A percentile compares a stretch with the other conserved stretches of the same genome.
Conservation (phyloP, 2,113 vertebrate species). For the Cnemophilus loriae region DNA sequence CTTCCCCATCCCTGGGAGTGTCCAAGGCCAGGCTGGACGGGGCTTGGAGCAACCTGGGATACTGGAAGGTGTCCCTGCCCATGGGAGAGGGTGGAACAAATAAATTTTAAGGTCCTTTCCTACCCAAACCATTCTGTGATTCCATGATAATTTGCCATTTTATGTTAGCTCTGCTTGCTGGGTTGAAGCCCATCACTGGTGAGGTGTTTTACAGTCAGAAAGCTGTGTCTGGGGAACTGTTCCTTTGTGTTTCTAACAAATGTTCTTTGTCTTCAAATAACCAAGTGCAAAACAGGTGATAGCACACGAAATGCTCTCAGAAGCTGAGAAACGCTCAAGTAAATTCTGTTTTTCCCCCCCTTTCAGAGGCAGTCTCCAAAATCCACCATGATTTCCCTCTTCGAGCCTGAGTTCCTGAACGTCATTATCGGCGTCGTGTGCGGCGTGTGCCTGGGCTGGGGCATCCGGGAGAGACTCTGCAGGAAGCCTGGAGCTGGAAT, state of each 20-base stretch:
- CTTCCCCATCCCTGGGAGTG: neutral
- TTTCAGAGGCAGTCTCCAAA: neutral
- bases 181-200: fast-evolving
- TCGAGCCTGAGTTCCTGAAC: slow-evolving; percentile 64
- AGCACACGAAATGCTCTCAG: neutral
- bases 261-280: neutral
- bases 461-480: slow-evolving; percentile 66
- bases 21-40: neutral
- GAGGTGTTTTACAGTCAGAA: neutral
- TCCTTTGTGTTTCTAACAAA: neutral
- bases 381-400: slow-evolving; percentile 77
- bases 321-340: fast-evolving
- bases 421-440: slow-evolving; percentile 79
- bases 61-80: neutral
- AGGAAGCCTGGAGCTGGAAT: neutral
- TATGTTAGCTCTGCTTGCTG: too few species aligned
- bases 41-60: neutral
- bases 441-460: slow-evolving; percentile 87
- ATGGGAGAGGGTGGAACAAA: neutral
- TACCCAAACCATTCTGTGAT: neutral
- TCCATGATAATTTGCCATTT: neutral
- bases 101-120: neutral
- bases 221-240: neutral
- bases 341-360: neutral
- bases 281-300: neutral